phyloP scores from a whole-genome alignment of 2,797 vertebrate species.

The Echiichthys vipera region DNA sequence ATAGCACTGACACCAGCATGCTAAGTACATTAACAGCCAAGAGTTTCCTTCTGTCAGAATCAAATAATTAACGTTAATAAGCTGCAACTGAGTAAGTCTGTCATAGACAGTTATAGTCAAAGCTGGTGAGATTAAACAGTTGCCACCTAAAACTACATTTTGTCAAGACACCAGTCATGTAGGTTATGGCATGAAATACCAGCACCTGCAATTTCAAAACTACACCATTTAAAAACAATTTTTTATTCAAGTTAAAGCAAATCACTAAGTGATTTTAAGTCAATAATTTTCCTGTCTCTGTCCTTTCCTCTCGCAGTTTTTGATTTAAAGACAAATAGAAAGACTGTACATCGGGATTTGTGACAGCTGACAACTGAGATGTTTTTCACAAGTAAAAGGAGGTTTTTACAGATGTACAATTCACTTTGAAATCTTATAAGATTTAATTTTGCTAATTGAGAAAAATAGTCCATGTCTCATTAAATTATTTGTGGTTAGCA shows the following conservation, averaged over 20 bases:
- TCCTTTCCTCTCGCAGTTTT: neutral
- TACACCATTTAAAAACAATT: neutral
- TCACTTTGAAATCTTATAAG: constrained; percentile 17
- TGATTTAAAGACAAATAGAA: constrained; percentile 10
- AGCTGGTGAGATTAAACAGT: constrained; percentile 13
- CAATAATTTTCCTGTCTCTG: neutral
- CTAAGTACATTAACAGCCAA: neutral
- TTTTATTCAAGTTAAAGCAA: neutral
- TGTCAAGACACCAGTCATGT: neutral
- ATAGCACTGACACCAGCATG: neutral
- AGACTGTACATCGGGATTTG: neutral
- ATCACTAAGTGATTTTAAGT: neutral
- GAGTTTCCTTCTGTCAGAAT: neutral
- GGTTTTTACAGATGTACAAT: constrained; percentile 15
- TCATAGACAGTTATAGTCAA: neutral
- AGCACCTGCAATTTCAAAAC: neutral
- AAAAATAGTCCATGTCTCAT: no score
- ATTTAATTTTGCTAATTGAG: no score
- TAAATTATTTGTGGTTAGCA: neutral
- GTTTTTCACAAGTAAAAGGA: neutral
- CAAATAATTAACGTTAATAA: neutral
- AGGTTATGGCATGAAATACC: neutral
- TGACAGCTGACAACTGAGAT: constrained; percentile 1
- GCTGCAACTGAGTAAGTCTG: neutral
- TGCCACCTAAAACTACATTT: neutral